Conservation (phyloP, 2,888 invertebrate species). For the Nomada lathburiana region DNA sequence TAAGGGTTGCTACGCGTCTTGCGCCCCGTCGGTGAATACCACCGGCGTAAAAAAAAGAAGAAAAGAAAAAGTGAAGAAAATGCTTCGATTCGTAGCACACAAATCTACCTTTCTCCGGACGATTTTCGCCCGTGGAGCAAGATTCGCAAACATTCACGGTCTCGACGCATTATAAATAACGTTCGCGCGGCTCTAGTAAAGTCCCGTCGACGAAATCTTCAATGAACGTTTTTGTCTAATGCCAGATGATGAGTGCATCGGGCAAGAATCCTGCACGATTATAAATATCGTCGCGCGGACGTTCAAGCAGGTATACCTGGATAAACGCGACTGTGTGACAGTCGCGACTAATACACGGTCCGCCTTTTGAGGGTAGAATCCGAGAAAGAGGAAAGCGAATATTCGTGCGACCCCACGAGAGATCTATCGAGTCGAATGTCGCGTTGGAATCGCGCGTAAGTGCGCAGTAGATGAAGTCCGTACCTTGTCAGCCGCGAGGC, state of each 20-base stretch:
- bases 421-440: conserved; percentile 18
- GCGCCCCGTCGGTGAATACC: not conserved
- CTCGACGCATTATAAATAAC: conserved; percentile 52
- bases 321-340: conserved; percentile 9
- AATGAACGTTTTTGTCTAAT: conserved; percentile 60
- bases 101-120: conserved; percentile 7
- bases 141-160: conserved; percentile 18
- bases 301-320: conserved; percentile 30
- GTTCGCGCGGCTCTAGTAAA: conserved; percentile 8
- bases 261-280: conserved; percentile 54
- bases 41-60: not conserved
- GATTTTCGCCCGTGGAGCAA: not conserved
- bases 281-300: conserved; percentile 54
- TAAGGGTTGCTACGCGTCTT: not conserved
- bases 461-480: conserved; percentile 78
- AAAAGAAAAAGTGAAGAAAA: not conserved
- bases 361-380: not conserved
- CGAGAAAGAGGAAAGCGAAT: not conserved
- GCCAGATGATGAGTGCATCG: conserved; percentile 61
- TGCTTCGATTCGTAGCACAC: not conserved
- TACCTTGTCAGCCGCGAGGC: conserved; percentile 90
- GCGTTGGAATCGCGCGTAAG: not conserved
- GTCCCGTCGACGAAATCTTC: conserved; percentile 38
- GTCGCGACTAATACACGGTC: not conserved
- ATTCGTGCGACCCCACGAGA: not conserved